These are phyloP conservation scores for Podotricha telesiphe DNA, from an alignment of 2,888 invertebrate genomes.

Conservation along the genomic window DNA sequence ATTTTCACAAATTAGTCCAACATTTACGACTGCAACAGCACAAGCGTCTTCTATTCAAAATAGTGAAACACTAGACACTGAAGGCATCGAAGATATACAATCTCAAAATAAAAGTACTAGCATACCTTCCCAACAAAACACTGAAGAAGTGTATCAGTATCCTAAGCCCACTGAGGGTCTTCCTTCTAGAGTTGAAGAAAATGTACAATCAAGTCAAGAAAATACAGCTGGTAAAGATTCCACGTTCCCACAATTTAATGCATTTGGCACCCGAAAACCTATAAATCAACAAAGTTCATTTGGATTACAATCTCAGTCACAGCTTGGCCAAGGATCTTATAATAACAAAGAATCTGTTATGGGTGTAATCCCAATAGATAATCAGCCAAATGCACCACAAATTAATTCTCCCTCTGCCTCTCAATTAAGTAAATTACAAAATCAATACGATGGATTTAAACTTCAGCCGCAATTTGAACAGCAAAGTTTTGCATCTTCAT, in stretches of 20 bases:
- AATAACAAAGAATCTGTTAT: not conserved
- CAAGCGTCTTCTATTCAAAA: not conserved
- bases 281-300: conserved; percentile 3
- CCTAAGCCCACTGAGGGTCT: conserved; percentile 60
- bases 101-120: conserved; percentile 13
- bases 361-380: not conserved
- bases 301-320: not conserved
- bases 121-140: conserved; percentile 44
- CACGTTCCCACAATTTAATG: not conserved
- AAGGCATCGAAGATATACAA: conserved; percentile 3
- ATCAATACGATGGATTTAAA: too few species aligned
- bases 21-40: conserved; percentile 8
- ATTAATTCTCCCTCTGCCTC: too few species aligned
- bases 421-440: too few species aligned
- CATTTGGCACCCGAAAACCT: not conserved
- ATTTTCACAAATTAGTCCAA: conserved; percentile 10
- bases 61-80: not conserved
- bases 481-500: not conserved
- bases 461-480: conserved; percentile 4
- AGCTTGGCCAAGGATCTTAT: not conserved
- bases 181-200: conserved; percentile 48
- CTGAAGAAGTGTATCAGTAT: conserved; percentile 64
- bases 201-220: conserved; percentile 13
- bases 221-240: not conserved
- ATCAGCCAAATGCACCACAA: not conserved